These are phyloP conservation scores for Hydrozoanthus gracilis DNA, from an alignment of 92 coral and sea anemone species.

Conservation along the genomic window DNA sequence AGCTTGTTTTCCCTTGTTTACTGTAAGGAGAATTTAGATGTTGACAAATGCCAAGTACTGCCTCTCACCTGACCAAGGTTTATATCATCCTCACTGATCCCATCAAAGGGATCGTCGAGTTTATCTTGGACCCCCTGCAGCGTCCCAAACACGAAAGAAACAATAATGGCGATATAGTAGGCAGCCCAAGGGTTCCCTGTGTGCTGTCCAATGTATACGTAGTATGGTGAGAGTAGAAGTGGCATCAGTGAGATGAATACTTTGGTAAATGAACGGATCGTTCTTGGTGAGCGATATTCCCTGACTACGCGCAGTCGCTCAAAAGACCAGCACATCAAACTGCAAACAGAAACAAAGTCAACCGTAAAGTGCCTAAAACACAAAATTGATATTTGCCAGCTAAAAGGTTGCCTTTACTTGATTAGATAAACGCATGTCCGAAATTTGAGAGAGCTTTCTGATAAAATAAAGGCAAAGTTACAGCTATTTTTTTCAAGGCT, in stretches of 20 bases:
- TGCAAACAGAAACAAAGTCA: constrained; percentile 28
- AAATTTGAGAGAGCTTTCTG: too few relatives aligned
- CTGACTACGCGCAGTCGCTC: constrained; percentile 93
- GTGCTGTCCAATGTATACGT: constrained; percentile 83
- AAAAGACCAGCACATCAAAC: constrained; percentile 98
- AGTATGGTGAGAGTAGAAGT: constrained; percentile 90
- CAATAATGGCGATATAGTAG: constrained; percentile 80
- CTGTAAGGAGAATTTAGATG: too few relatives aligned
- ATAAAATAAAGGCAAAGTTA: too few relatives aligned
- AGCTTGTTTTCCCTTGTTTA: too few relatives aligned
- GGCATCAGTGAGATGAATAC: constrained; percentile 98
- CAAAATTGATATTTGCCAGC: too few relatives aligned
- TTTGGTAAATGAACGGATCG: constrained; percentile 95
- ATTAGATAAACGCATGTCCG: too few relatives aligned
- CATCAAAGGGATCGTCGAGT: constrained; percentile 97
- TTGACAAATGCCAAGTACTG: background rate
- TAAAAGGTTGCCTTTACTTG: too few relatives aligned
- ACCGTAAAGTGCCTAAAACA: background rate
- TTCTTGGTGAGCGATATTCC: constrained; percentile 98
- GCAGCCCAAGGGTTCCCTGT: constrained; percentile 87
- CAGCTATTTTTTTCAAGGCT: too few relatives aligned
- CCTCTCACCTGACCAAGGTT: constrained; percentile 84
- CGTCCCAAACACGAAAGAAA: constrained; percentile 92
- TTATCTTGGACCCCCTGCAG: constrained; percentile 97
- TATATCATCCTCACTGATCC: constrained; percentile 95